These are phyloP conservation scores for Meloidogyne chitwoodi DNA, from an alignment of 1,140 invertebrate genomes.

Conservation along the genomic window DNA sequence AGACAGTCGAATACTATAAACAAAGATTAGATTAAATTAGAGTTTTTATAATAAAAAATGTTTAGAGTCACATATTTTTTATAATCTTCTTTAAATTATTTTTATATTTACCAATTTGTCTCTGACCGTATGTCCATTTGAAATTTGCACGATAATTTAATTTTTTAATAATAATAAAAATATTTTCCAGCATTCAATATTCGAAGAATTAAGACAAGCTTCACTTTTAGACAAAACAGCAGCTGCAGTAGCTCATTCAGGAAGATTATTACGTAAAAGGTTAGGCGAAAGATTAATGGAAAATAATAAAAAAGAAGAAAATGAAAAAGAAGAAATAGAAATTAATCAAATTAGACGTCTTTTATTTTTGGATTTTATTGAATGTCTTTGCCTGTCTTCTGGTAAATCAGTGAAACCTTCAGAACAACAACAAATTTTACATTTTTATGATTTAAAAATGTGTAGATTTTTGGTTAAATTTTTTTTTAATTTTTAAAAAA, in stretches of 20 bases:
- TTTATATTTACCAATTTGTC: no score
- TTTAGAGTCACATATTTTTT: no score
- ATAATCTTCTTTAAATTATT: no score
- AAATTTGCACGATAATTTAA: no score
- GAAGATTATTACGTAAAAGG: conserved; percentile 14
- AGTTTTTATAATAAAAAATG: no score
- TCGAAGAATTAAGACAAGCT: conserved; percentile 14
- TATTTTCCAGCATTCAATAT: conserved; percentile 18
- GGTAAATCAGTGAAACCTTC: conserved; percentile 60
- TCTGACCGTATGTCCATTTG: no score
- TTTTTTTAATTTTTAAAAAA: neutral
- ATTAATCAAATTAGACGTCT: conserved; percentile 9
- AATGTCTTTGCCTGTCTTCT: conserved; percentile 26
- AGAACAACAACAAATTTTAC: neutral
- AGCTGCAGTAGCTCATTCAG: conserved; percentile 24
- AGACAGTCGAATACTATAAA: no score
- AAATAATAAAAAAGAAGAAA: neutral
- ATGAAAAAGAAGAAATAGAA: neutral
- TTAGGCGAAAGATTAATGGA: neutral
- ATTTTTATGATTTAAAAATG: conserved; percentile 17
- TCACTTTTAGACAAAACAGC: conserved; percentile 12
- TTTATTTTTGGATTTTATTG: conserved; percentile 31
- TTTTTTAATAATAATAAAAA: no score
- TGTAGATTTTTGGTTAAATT: conserved; percentile 20
- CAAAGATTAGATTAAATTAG: no score